phyloP scores from a whole-genome alignment of 1,140 invertebrate genomes.

The Calliphora vicina region DNA sequence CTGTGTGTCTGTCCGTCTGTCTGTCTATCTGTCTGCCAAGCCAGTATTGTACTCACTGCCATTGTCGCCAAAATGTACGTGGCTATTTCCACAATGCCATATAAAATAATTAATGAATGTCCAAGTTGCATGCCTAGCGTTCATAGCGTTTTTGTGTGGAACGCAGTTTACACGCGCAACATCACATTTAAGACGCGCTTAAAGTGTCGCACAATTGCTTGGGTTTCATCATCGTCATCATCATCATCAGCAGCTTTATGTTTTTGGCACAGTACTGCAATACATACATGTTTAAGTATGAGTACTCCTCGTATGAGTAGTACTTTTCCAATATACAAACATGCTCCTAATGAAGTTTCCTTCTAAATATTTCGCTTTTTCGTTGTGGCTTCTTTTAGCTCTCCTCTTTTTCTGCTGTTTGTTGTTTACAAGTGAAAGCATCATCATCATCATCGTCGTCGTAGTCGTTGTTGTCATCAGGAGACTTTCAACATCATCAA shows the following conservation, averaged over 20 bases:
- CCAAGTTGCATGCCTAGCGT: conserved; percentile 46
- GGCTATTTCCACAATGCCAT: conserved; percentile 62
- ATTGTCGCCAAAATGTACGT: conserved; percentile 61
- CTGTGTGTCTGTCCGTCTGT: neutral
- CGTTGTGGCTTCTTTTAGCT: too few relatives aligned
- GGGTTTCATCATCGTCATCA: conserved; percentile 20
- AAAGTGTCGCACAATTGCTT: conserved; percentile 27
- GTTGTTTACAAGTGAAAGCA: conserved; percentile 8
- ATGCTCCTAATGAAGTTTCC: conserved; percentile 20
- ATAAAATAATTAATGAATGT: conserved; percentile 64
- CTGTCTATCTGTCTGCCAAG: neutral
- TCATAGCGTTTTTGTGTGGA: conserved; percentile 33
- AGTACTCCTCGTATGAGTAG: too few relatives aligned
- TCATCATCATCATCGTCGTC: neutral
- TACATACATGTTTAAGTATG: neutral
- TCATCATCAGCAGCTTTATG: neutral
- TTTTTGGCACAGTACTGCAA: neutral
- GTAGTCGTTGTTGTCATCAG: neutral
- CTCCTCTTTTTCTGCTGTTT: neutral
- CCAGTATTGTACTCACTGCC: neutral
- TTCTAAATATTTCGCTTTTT: neutral
- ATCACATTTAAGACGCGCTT: conserved; percentile 37
- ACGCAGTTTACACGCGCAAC: conserved; percentile 34
- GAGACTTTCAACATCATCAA: neutral
- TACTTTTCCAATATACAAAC: too few relatives aligned